Percentiles rank a stretch among this genome's conserved stretches.
phyloP scores from a whole-genome alignment of 2,797 vertebrate species.

The Platyrinchus mystaceus region DNA sequence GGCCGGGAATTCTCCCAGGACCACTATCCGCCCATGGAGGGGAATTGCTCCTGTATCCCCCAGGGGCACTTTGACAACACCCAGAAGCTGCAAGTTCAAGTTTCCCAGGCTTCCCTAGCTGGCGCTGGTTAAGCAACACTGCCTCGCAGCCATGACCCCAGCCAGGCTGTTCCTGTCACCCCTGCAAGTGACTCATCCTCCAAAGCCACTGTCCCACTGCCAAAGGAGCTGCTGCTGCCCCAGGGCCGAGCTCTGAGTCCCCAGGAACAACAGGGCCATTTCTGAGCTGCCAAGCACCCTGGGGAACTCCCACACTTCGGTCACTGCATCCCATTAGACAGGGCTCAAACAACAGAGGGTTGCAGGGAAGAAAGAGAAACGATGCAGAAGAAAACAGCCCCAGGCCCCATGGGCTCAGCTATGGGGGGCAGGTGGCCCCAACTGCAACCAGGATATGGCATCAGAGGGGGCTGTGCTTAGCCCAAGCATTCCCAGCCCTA shows the following conservation, averaged over 20 bases:
- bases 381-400: background rate
- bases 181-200: constrained; percentile 15
- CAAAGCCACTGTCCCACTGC: background rate
- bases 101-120: background rate
- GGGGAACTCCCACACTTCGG: background rate
- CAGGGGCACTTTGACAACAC: background rate
- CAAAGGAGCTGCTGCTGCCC: constrained; percentile 17
- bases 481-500: background rate
- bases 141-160: background rate
- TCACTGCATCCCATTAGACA: background rate
- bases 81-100: background rate
- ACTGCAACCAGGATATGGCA: background rate
- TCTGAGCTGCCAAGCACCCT: background rate
- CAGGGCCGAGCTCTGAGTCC: background rate
- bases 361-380: background rate
- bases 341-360: background rate
- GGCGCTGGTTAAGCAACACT: background rate
- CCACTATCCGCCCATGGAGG: background rate
- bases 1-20: background rate
- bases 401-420: background rate
- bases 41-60: background rate
- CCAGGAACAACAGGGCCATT: constrained; percentile 2
- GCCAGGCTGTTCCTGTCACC: background rate
- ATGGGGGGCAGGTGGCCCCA: rapidly evolving
- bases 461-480: background rate